Base-by-base conservation (phyloP, 2,888 invertebrate genomes). In the Drosophila siamana region DNA sequence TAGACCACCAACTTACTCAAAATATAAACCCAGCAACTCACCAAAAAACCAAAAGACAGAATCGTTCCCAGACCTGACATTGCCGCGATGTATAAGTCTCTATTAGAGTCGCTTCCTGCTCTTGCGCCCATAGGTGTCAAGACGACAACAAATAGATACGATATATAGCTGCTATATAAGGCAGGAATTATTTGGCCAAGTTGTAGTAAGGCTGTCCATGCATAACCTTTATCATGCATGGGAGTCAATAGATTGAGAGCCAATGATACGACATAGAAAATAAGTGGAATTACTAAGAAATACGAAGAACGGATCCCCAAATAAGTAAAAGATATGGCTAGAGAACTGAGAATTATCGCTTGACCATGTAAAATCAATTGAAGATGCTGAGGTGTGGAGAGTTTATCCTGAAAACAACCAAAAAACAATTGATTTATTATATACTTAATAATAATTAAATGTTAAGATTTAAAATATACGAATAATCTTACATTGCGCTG, bases 51-150 rank as follows among this genome's bases (percentile, higher is more conserved):
- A 70, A 89, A 69, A 0, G 91, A 76, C 0, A 92, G 64, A 2
- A 92, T 48, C 1, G 90, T 86, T 9, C 90, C 87, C 4, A 89
- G 26, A 7, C 86, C 79, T 38, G 89, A 91, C 11, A 94, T 54
- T 0, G 89, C 83, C 6, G 92, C 93, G 67, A 95, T 92, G 28
- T 93, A 81, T 1, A 94, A 63, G 74, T 95, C 95, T 0, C 94
- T 94, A 78, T 93, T 93, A 0, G 89, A 75, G 0, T 89, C 69
- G 13, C 86, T 85, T 1, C 83, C 80, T 15, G n/a, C 89, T 6
- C 94, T 91, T 0, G 94, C 95, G 91, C 94, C 93, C 74, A 95
- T 93, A 0, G 95, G 95, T 7, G 94, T 93, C 57, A 95, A 93
- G 44, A 93, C 91, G 15, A 91, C 91, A n/a, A 93, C 90, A 11